A percentile compares a stretch with the other conserved stretches of the same genome.
Evolutionary conservation across 2,888 invertebrate species (phyloP).

Genomic region (Scaeva pyrastri): DNA sequence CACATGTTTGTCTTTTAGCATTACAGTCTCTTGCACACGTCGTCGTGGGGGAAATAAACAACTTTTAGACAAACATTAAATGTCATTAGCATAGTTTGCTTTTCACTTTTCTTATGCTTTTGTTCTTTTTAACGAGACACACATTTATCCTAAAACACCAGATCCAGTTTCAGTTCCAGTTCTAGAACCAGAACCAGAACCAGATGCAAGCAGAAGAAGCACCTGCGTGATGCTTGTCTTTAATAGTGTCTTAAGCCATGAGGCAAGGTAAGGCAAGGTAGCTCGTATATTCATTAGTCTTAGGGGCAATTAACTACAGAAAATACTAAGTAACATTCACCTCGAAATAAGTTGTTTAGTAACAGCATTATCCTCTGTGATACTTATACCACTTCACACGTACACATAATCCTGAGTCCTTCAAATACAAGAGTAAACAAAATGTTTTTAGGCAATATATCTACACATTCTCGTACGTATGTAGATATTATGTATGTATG

Average conservation of each 20-base stretch:
- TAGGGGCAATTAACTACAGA: slow-evolving; percentile 25
- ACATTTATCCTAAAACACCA: slow-evolving; percentile 8
- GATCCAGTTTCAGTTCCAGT: too few relatives aligned
- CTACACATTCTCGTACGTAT: too few relatives aligned
- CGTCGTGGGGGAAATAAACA: slow-evolving; percentile 32
- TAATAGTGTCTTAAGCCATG: not conserved
- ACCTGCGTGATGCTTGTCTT: not conserved
- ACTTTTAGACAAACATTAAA: slow-evolving; percentile 42
- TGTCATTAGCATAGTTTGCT: slow-evolving; percentile 35
- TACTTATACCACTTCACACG: not conserved
- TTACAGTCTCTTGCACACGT: slow-evolving; percentile 4
- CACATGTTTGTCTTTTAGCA: not conserved
- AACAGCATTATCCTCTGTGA: not conserved
- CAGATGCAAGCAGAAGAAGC: not conserved
- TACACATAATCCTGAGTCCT: not conserved
- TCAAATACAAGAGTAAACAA: not conserved
- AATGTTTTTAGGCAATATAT: not conserved
- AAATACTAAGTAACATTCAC: not conserved
- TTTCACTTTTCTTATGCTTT: slow-evolving; percentile 31
- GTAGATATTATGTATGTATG: too few relatives aligned
- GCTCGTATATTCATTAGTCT: slow-evolving; percentile 22
- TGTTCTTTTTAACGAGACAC: slow-evolving; percentile 20
- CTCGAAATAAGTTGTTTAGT: not conserved
- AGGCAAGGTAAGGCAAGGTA: not conserved
- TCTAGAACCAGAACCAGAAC: too few relatives aligned